These are phyloP conservation scores for Propithecus coquereli DNA, from an alignment of 2,113 vertebrate genomes.

Conservation along the genomic window DNA sequence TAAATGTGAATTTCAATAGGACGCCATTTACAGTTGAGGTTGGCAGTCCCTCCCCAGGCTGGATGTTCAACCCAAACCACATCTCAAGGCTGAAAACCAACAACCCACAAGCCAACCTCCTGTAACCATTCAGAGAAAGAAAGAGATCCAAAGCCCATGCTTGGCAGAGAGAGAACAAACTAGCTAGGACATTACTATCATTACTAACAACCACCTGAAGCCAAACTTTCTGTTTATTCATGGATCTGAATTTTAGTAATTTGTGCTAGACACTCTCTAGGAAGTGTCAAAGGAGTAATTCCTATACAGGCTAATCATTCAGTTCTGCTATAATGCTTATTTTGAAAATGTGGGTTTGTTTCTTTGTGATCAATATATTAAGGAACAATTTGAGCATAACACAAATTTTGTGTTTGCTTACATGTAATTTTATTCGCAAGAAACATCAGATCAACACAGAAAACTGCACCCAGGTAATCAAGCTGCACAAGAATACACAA, in stretches of 20 bases:
- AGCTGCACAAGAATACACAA: not conserved
- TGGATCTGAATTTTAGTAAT: not conserved
- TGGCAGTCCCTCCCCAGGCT: conserved; percentile 24
- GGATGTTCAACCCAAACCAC: conserved; percentile 52
- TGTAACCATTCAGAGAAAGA: conserved; percentile 36
- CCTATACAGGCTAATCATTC: not conserved
- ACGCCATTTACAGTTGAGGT: conserved; percentile 29
- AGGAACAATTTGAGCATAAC: not conserved
- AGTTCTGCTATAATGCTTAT: not conserved
- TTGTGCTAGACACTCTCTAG: not conserved
- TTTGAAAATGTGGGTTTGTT: conserved; percentile 32
- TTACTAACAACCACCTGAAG: conserved; percentile 23
- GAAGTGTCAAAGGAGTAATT: not conserved
- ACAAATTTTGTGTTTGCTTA: not conserved
- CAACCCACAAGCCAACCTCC: conserved; percentile 52
- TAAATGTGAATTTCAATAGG: not conserved
- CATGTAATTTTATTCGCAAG: not conserved
- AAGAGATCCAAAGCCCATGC: not conserved
- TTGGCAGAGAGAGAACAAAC: conserved; percentile 38
- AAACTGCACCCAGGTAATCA: not conserved
- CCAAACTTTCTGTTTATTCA: conserved; percentile 12
- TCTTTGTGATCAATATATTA: not conserved
- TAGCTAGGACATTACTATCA: conserved; percentile 27
- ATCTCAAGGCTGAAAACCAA: conserved; percentile 63
- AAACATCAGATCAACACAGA: not conserved